Evolutionary conservation across 37 sponge, comb jelly and placozoan species (phyloP).

Genomic region (Crambe crambe): DNA sequence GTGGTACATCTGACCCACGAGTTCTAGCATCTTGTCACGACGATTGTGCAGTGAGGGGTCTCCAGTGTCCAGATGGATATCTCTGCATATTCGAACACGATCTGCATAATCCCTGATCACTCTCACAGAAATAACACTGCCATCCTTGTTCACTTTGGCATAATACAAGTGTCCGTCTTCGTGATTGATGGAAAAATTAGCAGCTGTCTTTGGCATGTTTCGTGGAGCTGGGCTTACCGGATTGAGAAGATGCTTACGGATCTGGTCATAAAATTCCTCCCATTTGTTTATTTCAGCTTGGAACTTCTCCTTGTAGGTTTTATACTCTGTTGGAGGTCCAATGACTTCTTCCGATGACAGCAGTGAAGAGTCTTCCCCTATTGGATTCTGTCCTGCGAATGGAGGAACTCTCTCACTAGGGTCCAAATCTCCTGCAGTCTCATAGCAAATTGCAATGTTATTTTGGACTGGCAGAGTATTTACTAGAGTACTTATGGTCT

Average conservation of each 20-base stretch:
- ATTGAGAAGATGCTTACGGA: conserved; percentile 8
- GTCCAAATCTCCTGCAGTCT: no score
- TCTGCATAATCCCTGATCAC: conserved; percentile 43
- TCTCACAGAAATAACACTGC: background rate
- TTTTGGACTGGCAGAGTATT: no score
- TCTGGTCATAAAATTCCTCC: conserved; percentile 42
- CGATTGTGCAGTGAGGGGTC: conserved; percentile 17
- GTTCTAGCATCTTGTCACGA: conserved; percentile 46
- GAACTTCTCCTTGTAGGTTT: background rate
- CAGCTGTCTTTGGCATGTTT: background rate
- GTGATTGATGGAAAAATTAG: conserved; percentile 16
- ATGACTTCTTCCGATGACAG: no score
- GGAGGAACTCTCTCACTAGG: no score
- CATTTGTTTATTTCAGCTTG: conserved; percentile 20
- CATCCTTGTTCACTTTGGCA: conserved; percentile 6
- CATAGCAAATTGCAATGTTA: no score
- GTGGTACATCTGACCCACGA: conserved; percentile 30
- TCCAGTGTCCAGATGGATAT: conserved; percentile 26
- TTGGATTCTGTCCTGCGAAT: no score
- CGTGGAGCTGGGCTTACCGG: background rate
- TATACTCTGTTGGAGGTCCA: background rate
- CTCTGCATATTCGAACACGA: conserved; percentile 25
- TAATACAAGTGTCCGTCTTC: conserved; percentile 13
- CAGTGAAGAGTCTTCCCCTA: no score
- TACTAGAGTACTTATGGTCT: no score